A percentile compares a stretch with the other conserved stretches of the same genome.
phyloP scores from a whole-genome alignment of 1,140 invertebrate species.

The Oppia nitens region DNA sequence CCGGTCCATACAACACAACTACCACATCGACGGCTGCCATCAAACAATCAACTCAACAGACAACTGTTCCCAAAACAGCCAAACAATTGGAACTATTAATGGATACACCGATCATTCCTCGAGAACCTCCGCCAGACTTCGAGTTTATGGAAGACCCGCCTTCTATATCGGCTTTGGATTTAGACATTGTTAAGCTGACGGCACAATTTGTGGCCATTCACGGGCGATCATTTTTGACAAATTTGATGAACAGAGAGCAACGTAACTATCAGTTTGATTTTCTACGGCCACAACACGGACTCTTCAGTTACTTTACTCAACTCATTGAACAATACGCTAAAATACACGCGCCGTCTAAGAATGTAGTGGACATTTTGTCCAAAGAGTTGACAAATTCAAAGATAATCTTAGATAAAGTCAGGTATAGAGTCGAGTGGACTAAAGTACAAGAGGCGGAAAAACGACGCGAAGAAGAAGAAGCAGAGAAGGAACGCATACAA shows the following conservation, averaged over 20 bases:
- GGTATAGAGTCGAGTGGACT: slow-evolving; percentile 88
- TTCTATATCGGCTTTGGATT: slow-evolving; percentile 92
- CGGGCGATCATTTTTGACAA: slow-evolving; percentile 91
- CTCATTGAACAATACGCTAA: slow-evolving; percentile 96
- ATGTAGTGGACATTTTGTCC: slow-evolving; percentile 57
- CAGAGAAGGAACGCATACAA: slow-evolving; percentile 84
- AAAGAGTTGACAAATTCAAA: slow-evolving; percentile 55
- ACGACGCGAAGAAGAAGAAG: slow-evolving; percentile 77
- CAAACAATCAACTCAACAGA: not conserved
- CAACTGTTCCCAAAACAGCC: slow-evolving; percentile 52
- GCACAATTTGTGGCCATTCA: slow-evolving; percentile 98
- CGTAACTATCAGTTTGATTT: slow-evolving; percentile 99
- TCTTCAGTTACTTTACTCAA: slow-evolving; percentile 97
- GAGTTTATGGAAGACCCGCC: slow-evolving; percentile 97
- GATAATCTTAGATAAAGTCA: slow-evolving; percentile 60
- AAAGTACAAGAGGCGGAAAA: slow-evolving; percentile 81
- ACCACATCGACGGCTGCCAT: not conserved
- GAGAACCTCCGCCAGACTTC: slow-evolving; percentile 86
- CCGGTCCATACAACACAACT: not conserved
- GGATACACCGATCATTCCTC: slow-evolving; percentile 72
- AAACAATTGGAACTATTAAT: slow-evolving; percentile 45
- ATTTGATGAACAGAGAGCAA: slow-evolving; percentile 94
- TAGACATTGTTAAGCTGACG: slow-evolving; percentile 95
- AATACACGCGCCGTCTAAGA: slow-evolving; percentile 82
- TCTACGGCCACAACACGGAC: slow-evolving; percentile 87